Conservation (phyloP, 2,113 vertebrate species). For the Ptychochromis oligacanthus region DNA sequence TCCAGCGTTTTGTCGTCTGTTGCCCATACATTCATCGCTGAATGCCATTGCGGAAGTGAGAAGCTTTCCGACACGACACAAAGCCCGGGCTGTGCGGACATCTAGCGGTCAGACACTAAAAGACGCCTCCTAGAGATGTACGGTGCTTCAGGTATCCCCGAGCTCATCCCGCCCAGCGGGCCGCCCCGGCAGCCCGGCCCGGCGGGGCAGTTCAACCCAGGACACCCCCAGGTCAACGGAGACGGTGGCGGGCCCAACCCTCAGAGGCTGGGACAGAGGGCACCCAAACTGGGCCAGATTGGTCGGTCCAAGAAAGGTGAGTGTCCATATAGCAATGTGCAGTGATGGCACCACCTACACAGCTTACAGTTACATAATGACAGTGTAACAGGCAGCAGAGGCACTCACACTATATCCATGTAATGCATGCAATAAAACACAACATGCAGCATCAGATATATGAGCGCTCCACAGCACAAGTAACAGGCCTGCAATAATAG, state of each 20-base stretch:
- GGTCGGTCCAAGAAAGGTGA: slow-evolving; percentile 82
- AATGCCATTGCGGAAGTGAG: slow-evolving; percentile 73
- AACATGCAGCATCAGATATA: neutral
- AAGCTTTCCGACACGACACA: slow-evolving; percentile 1
- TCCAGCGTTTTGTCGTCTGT: neutral
- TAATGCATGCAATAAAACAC: neutral
- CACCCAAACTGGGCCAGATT: slow-evolving; percentile 83
- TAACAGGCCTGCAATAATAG: too few species aligned
- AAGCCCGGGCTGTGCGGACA: slow-evolving; percentile 55
- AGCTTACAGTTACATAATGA: neutral
- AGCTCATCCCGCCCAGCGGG: slow-evolving; percentile 72
- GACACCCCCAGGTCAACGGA: slow-evolving; percentile 65
- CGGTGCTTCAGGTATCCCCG: slow-evolving; percentile 79
- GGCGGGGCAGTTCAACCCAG: slow-evolving; percentile 69
- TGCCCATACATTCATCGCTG: slow-evolving; percentile 44
- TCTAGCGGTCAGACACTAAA: slow-evolving; percentile 53
- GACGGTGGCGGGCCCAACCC: slow-evolving; percentile 57
- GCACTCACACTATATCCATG: neutral
- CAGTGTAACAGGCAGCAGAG: neutral
- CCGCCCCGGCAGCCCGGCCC: slow-evolving; percentile 71
- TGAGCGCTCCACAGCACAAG: neutral
- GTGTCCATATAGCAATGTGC: neutral
- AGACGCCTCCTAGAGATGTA: slow-evolving; percentile 71
- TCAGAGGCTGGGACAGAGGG: slow-evolving; percentile 76
- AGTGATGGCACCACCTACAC: neutral